Evolutionary conservation across 2,888 invertebrate species (phyloP), one percentile per base, ranked within the genome.

Genomic region (Quadroppia sp.): DNA sequence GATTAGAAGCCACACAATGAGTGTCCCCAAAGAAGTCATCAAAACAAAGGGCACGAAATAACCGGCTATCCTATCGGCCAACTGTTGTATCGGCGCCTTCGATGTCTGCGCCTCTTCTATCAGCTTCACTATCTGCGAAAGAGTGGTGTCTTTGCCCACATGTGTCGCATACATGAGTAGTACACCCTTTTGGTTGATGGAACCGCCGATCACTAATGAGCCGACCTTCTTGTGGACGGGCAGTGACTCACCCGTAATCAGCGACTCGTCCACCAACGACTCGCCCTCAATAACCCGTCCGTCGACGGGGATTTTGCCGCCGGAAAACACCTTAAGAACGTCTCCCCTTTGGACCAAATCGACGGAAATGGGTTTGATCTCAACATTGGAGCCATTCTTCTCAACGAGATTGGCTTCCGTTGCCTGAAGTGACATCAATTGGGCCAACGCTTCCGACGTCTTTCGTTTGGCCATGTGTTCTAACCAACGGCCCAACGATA

Each of bases 401-500:
- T 88, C 88, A 0, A 98, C 90, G 13, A 99, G 85, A 0, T 90
- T 85, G 0, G 99, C 99, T 79, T 98, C 97, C 0, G 95, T 94
- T 0, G 99, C 93, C 83, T 98, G 96, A 67, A 99, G 84, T 0
- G 96, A 96, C 73, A 99, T 85, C 72, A 99, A 83, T 81, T 94
- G 94, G 1, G 94, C 93, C 13, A 99, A 83, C 0, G 99, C 98
- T 83, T 98, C 98, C 0, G 97, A 97, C 0, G 99, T 99, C 85
- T 98, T 98, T 9, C 98, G 97, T 87, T 99, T 99, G 0, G 98
- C 98, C 71, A 98, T 91, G 80, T 97, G 94, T 82, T 99, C 99
- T 77, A 99, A 84, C 98, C 98, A 99, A 75, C 96, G 84, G 0
- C 99, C 99, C 61, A 99, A 83, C 0, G 96, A 94, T 50, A 99